Conservation (phyloP, 2,113 vertebrate species). For the Hymenochirus boettgeri region DNA sequence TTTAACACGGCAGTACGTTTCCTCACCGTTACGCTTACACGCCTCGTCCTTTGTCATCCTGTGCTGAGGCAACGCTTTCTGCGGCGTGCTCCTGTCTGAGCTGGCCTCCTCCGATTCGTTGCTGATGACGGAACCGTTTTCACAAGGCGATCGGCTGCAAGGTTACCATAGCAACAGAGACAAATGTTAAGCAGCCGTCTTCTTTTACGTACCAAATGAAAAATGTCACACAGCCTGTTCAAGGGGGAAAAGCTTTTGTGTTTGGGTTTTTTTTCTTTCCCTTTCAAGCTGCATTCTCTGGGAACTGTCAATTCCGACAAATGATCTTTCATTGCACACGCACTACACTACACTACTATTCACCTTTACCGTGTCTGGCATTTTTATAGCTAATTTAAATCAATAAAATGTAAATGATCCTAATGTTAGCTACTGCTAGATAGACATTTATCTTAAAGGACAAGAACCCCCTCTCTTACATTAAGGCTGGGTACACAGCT, state of each 20-base stretch:
- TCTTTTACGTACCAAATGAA: conserved; percentile 2
- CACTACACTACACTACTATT: no score
- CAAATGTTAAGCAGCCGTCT: conserved; percentile 63
- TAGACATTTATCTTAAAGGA: no score
- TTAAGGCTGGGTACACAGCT: no score
- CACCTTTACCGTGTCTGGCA: no score
- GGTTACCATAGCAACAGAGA: conserved; percentile 96
- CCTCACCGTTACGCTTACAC: conserved; percentile 85
- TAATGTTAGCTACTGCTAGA: no score
- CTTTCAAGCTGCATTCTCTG: no score
- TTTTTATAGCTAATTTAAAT: no score
- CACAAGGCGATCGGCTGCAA: conserved; percentile 88
- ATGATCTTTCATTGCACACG: no score
- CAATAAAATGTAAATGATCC: no score
- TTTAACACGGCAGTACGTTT: conserved; percentile 11
- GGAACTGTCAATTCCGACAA: no score
- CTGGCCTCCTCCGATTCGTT: conserved; percentile 89
- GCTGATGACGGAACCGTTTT: conserved; percentile 92
- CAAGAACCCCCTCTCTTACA: no score
- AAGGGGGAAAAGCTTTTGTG: conserved; percentile 6
- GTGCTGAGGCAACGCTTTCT: conserved; percentile 80
- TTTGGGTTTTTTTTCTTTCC: no score
- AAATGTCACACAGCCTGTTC: conserved; percentile 16
- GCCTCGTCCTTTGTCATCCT: conserved; percentile 82
- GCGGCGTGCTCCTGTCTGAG: conserved; percentile 72